phyloP scores from a whole-genome alignment of 2,113 vertebrate genomes.

The Alosa alosa region DNA sequence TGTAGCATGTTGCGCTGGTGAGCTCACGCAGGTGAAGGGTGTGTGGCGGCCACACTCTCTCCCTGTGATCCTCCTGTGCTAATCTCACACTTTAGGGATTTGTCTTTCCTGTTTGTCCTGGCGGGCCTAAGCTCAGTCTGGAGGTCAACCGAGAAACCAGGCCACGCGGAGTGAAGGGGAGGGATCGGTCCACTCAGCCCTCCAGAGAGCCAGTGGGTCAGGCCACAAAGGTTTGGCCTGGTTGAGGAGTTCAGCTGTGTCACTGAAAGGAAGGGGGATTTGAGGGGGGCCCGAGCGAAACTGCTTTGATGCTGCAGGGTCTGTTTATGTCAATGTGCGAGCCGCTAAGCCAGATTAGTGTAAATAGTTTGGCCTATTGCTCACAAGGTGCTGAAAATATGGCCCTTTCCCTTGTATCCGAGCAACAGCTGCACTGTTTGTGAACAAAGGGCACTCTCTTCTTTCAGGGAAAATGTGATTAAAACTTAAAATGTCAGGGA shows the following conservation, averaged over 20 bases:
- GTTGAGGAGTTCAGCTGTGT: slow-evolving; percentile 60
- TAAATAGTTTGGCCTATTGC: slow-evolving; percentile 51
- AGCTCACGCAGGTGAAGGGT: slow-evolving; percentile 29
- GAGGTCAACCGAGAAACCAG: slow-evolving; percentile 65
- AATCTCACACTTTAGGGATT: slow-evolving; percentile 71
- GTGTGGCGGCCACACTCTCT: slow-evolving; percentile 5
- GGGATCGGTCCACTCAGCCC: neutral
- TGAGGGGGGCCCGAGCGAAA: slow-evolving; percentile 49
- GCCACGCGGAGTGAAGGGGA: slow-evolving; percentile 8
- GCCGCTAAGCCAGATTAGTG: slow-evolving; percentile 53
- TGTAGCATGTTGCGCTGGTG: neutral
- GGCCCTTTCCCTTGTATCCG: slow-evolving; percentile 50
- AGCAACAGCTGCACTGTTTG: slow-evolving; percentile 48
- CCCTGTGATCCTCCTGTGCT: slow-evolving; percentile 62
- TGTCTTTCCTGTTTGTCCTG: slow-evolving; percentile 70
- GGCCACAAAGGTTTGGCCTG: slow-evolving; percentile 31
- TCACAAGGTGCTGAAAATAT: slow-evolving; percentile 54
- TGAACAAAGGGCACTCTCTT: slow-evolving; percentile 49
- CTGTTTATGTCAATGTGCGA: slow-evolving; percentile 56
- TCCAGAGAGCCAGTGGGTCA: slow-evolving; percentile 21
- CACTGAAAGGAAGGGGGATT: slow-evolving; percentile 57
- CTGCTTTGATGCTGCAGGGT: slow-evolving; percentile 49
- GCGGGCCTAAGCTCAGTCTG: slow-evolving; percentile 61
- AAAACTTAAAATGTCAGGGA: neutral
- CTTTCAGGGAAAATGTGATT: slow-evolving; percentile 45